Conservation (phyloP, 2,113 vertebrate genomes). For the Ctenodactylus gundi region DNA sequence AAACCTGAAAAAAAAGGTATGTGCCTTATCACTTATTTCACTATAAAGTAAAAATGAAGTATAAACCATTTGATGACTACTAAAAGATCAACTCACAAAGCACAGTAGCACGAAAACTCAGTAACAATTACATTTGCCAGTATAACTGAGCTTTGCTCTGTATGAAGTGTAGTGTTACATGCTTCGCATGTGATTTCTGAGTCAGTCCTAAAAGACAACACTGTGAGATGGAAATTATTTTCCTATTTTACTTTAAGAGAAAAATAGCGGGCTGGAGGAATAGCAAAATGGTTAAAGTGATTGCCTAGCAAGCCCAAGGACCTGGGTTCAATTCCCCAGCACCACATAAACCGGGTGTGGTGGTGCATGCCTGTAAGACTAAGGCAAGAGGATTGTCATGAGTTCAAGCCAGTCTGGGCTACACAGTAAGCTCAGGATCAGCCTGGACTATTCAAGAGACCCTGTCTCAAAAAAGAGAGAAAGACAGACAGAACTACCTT, state of each 20-base stretch:
- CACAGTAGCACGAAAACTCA: neutral
- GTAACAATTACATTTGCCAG: neutral
- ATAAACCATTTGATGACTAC: conserved; percentile 45
- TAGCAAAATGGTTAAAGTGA: no score
- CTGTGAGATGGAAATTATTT: neutral
- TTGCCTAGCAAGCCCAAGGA: no score
- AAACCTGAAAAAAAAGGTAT: conserved; percentile 45
- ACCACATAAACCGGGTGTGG: no score
- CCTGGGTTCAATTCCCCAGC: no score
- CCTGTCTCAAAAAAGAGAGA: no score
- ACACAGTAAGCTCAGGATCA: no score
- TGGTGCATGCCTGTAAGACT: no score
- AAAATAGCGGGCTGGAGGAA: no score
- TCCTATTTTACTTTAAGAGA: neutral
- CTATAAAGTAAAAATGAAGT: conserved; percentile 20
- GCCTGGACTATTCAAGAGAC: no score
- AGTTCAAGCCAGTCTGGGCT: no score
- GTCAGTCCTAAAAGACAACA: neutral
- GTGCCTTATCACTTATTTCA: neutral
- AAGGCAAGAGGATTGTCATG: no score
- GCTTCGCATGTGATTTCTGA: neutral
- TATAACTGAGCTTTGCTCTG: neutral
- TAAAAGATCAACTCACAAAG: conserved; percentile 28
- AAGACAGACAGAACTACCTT: no score
- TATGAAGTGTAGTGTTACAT: neutral